A percentile compares a stretch with the other conserved stretches of the same genome.
Conservation (phyloP, 2,888 invertebrate species). For the Drosophila lutescens region DNA sequence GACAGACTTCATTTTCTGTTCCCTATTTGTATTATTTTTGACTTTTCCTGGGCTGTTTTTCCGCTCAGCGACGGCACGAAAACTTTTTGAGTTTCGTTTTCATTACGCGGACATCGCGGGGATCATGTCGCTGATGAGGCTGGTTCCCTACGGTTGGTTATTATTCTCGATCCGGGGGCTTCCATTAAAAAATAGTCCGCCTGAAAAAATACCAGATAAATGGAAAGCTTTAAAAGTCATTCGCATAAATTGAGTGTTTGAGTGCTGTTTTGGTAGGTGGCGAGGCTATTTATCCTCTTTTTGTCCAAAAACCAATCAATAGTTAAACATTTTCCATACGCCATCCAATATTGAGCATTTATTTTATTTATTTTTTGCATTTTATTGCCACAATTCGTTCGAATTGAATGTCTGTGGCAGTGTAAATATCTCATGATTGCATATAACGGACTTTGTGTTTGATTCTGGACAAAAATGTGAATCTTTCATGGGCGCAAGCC, state of each 20-base stretch:
- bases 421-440: constrained; percentile 33
- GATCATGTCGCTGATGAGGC: constrained; percentile 24
- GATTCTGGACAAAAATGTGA: constrained; percentile 4
- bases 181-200: constrained; percentile 33
- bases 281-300: constrained; percentile 15
- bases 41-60: constrained; percentile 7
- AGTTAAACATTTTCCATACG: constrained; percentile 30
- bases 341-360: constrained; percentile 17
- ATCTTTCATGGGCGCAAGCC: constrained; percentile 3
- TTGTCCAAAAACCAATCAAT: constrained; percentile 44
- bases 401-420: constrained; percentile 22
- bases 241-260: constrained; percentile 27
- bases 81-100: constrained; percentile 75
- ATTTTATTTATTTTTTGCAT: constrained; percentile 20
- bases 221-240: constrained; percentile 50
- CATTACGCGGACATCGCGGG: constrained; percentile 73
- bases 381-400: constrained; percentile 32
- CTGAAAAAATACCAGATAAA: constrained; percentile 63
- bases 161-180: constrained; percentile 20
- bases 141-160: constrained; percentile 11
- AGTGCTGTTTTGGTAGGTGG: not conserved
- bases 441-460: not conserved
- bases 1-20: constrained; percentile 85
- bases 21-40: constrained; percentile 33
- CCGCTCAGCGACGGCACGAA: constrained; percentile 36